Base-by-base conservation (phyloP, 2,797 vertebrate species). In the Lagodon rhomboides region DNA sequence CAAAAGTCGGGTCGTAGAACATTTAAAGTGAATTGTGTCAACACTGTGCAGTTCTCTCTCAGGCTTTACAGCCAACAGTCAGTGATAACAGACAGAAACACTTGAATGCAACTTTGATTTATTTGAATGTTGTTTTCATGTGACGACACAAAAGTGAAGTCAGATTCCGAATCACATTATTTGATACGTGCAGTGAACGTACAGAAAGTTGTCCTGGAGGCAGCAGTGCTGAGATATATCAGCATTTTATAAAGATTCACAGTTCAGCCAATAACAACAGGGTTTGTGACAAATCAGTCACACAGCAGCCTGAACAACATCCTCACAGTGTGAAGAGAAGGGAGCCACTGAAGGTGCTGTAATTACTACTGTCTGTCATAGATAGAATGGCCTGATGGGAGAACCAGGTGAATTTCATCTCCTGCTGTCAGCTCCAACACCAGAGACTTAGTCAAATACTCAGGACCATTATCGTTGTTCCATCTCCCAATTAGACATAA, bases 281-380 rank as follows among this genome's bases (percentile, higher is more conserved):
- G 15, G 3, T 65, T 50, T 38, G n/a, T 27, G 50, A 68, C 12
- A 46, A 47, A 55, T 68, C 22, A 27, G 9, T 30, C n/a, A 13
- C 51, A 49, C 41, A 54, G n/a, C 66, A 41, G 43, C 27, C 27
- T 27, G 5, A 61, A 44, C 55, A 25, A 8, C 34, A 15, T 22
- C 17, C 25, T 68, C 1, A 77, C 17, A 58, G 46, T 4, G 30
- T 10, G 18, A 51, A 73, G 38, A 77, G 64, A 13, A 73, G 74
- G 17, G 17, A 23, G 46, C 74, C 74, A 22, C 44, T 77, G 74
- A 73, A 73, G 68, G 58, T 72, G 68, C 17, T 59, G 58, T 73
- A 38, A 53, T 59, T 59, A 11, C 53, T 12, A 3, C 3, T 3
- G 12, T 1, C n/a, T 2, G 0, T 77, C 74, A 25, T 1, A 68